These are phyloP conservation scores for Gobiocypris rarus DNA, from an alignment of 2,113 vertebrate genomes.

Conservation along the genomic window DNA sequence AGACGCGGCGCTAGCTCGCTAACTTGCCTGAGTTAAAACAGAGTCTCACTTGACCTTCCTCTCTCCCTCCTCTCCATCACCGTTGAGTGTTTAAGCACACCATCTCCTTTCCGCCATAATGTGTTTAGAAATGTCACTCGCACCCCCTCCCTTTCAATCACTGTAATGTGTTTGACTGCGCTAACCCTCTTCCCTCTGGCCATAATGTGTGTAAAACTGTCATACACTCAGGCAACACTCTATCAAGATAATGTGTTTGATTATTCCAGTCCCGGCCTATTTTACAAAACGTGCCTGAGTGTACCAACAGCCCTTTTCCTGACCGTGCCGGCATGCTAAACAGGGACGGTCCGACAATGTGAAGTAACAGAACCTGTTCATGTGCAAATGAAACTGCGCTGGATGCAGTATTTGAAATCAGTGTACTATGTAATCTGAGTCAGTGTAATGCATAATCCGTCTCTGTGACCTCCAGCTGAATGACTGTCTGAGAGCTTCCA, in stretches of 20 bases:
- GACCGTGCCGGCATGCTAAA: not conserved
- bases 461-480: constrained; percentile 36
- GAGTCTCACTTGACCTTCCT: constrained; percentile 68
- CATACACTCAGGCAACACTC: constrained; percentile 65
- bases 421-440: constrained; percentile 37
- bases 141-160: constrained; percentile 63
- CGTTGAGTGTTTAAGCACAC: constrained; percentile 68
- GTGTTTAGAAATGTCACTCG: constrained; percentile 77
- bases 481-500: constrained; percentile 41
- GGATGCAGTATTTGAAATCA: not conserved
- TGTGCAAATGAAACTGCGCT: not conserved
- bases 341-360: not conserved
- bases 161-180: constrained; percentile 71
- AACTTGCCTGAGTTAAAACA: constrained; percentile 72
- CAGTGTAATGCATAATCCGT: constrained; percentile 49
- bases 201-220: constrained; percentile 70
- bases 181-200: constrained; percentile 63
- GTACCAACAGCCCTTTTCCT: constrained; percentile 26
- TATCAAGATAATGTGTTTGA: constrained; percentile 68
- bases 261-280: constrained; percentile 64
- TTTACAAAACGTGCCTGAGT: constrained; percentile 61
- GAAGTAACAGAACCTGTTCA: not conserved
- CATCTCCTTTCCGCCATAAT: constrained; percentile 68
- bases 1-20: constrained; percentile 53
- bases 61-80: constrained; percentile 69